phyloP scores from a whole-genome alignment of 2,888 invertebrate species.

The Odontocolon sp. region DNA sequence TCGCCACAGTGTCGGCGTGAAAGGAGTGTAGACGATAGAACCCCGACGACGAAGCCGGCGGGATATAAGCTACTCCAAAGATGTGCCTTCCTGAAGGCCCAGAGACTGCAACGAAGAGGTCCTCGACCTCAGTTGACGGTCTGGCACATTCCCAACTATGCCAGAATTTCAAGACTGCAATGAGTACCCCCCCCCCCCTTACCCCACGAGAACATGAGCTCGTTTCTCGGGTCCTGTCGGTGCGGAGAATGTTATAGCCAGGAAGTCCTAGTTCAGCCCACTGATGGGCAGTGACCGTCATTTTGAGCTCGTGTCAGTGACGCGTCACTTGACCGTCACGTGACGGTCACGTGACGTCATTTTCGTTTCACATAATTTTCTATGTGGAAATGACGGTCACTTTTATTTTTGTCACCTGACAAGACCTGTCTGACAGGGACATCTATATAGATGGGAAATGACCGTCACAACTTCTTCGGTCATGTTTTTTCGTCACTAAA shows the following conservation, averaged over 20 bases:
- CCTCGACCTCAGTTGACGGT: not conserved
- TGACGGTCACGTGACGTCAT: constrained; percentile 3
- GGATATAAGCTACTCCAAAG: too few species aligned
- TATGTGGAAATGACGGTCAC: not conserved
- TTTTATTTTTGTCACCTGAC: not conserved
- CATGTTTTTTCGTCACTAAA: not conserved
- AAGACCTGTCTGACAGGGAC: not conserved
- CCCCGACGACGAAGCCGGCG: too few species aligned
- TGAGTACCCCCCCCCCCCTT: not conserved
- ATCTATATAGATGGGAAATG: not conserved
- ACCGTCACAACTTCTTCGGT: constrained; percentile 1
- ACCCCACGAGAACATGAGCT: not conserved
- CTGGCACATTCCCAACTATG: not conserved
- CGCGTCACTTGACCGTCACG: too few species aligned
- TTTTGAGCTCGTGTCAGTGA: not conserved
- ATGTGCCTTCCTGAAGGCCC: too few species aligned
- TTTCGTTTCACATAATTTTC: not conserved
- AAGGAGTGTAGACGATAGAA: too few species aligned
- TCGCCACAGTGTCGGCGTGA: too few species aligned
- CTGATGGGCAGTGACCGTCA: not conserved
- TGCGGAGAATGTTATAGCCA: not conserved
- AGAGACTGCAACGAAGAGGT: not conserved
- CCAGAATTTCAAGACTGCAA: not conserved
- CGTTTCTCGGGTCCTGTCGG: not conserved
- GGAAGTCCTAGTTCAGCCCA: not conserved